Conservation (phyloP, 2,797 vertebrate species). For the Ciconia nigra region DNA sequence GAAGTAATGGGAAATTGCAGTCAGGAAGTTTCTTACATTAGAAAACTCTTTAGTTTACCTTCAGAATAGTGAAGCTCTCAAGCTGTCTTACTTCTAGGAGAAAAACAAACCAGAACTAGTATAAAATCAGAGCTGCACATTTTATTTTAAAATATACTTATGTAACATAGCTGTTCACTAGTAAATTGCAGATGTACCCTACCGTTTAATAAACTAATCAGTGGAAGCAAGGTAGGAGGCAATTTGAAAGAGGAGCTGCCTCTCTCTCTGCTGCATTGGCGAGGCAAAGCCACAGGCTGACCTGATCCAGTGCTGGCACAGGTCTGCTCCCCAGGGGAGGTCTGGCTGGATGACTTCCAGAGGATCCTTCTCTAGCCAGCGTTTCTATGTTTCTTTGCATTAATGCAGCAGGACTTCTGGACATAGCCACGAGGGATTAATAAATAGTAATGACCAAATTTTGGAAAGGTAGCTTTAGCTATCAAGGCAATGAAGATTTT, state of each 20-base stretch:
- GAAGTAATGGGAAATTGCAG: not conserved
- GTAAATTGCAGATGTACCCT: not conserved
- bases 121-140: not conserved
- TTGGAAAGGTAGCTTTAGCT: not conserved
- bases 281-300: not conserved
- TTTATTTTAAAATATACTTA: not conserved
- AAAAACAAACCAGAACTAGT: not conserved
- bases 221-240: not conserved
- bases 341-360: not conserved
- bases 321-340: not conserved
- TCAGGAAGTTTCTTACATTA: not conserved
- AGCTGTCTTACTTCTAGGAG: not conserved
- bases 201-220: not conserved
- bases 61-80: not conserved
- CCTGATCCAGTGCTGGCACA: not conserved
- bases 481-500: not conserved
- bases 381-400: not conserved
- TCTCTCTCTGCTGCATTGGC: not conserved
- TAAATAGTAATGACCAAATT: not conserved
- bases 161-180: not conserved
- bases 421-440: not conserved
- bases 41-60: not conserved
- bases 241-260: not conserved
- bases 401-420: not conserved
- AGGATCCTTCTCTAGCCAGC: not conserved